Percentiles rank a stretch among this genome's conserved stretches.
Conservation (phyloP, 2,888 invertebrate genomes). For the Drosophila neonasuta region DNA sequence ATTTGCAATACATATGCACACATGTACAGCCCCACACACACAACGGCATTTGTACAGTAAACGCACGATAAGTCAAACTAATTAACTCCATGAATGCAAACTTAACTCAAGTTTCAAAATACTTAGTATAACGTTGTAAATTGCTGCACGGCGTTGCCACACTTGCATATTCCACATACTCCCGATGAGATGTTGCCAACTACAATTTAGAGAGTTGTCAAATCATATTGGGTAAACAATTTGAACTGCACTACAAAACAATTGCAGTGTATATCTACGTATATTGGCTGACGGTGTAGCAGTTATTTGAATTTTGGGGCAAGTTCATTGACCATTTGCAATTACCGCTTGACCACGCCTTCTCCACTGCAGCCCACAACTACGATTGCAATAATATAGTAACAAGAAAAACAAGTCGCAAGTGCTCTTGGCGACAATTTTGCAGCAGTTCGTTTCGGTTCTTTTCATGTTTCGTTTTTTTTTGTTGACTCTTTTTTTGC, state of each 20-base stretch:
- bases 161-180: neutral
- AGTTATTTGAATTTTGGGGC: conserved; percentile 40
- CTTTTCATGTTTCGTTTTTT: conserved; percentile 15
- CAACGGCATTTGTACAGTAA: conserved; percentile 27
- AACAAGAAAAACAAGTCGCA: conserved; percentile 15
- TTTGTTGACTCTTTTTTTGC: conserved; percentile 23
- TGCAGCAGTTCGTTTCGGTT: conserved; percentile 25
- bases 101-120: neutral
- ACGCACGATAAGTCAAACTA: conserved; percentile 6
- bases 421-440: conserved; percentile 59
- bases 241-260: neutral
- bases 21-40: conserved; percentile 11
- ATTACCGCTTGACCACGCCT: conserved; percentile 61
- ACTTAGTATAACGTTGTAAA: neutral
- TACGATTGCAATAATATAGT: conserved; percentile 9
- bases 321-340: conserved; percentile 56
- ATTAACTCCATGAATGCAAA: neutral
- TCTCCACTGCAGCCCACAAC: conserved; percentile 8
- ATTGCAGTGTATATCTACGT: conserved; percentile 5
- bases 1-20: conserved; percentile 42
- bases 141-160: neutral
- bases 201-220: neutral
- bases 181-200: neutral
- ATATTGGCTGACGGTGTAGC: conserved; percentile 20
- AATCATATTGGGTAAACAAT: neutral